Evolutionary conservation across 2,113 vertebrate species (phyloP).

Genomic region (Camelus bactrianus): DNA sequence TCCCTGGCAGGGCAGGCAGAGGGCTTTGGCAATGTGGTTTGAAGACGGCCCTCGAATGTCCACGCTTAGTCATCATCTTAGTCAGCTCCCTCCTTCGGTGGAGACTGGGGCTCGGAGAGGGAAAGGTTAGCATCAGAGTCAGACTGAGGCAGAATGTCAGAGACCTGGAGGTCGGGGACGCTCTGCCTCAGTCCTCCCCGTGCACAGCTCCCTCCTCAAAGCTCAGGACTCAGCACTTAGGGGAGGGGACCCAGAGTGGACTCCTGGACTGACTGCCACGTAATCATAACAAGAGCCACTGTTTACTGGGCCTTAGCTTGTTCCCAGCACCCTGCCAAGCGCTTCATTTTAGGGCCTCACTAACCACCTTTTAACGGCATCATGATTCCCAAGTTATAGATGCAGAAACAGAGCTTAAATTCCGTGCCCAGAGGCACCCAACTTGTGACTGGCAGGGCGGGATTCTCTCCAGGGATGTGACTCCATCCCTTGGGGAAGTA

Average conservation of each 20-base stretch:
- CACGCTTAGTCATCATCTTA: not conserved
- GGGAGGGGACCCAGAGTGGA: not conserved
- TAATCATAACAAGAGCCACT: not conserved
- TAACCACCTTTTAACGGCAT: not conserved
- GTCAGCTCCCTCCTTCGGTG: conserved; percentile 4
- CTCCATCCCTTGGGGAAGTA: not conserved
- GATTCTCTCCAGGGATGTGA: not conserved
- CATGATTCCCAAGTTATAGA: not conserved
- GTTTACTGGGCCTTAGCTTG: too few species aligned
- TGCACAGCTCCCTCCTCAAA: not conserved
- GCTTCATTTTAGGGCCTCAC: not conserved
- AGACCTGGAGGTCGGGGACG: not conserved
- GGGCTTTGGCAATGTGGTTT: not conserved
- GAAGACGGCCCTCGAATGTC: not conserved
- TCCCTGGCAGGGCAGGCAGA: not conserved
- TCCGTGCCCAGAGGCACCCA: not conserved
- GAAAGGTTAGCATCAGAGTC: not conserved
- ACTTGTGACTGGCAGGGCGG: not conserved
- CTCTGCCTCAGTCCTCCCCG: fast-evolving
- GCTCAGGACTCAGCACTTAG: not conserved
- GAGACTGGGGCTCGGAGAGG: not conserved
- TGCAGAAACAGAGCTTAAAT: not conserved
- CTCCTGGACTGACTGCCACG: not conserved
- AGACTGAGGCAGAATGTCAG: not conserved
- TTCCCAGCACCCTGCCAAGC: not conserved